Evolutionary conservation across 2,113 vertebrate genomes (phyloP).

Genomic region (Nothobranchius kuhntae): DNA sequence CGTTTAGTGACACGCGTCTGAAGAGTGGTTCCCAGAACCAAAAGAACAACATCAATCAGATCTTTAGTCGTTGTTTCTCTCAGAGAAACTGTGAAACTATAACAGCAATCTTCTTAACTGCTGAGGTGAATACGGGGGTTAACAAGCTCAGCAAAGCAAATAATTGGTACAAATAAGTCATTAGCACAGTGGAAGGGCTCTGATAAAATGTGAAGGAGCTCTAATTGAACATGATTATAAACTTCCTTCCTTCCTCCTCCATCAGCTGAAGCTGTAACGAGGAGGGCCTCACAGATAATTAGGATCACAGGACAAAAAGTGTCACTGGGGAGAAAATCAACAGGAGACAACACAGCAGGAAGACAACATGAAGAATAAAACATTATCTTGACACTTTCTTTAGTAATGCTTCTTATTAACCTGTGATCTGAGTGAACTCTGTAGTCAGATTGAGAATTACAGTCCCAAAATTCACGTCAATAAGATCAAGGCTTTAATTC

Average conservation of each 20-base stretch:
- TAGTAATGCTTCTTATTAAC: not conserved
- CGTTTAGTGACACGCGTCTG: not conserved
- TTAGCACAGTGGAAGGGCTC: slow-evolving; percentile 75
- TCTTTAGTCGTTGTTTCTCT: slow-evolving; percentile 5
- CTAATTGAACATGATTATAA: slow-evolving; percentile 82
- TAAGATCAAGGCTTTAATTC: no score
- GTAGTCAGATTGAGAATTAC: not conserved
- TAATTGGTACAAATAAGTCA: slow-evolving; percentile 83
- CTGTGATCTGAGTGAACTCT: not conserved
- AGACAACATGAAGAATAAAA: not conserved
- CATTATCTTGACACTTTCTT: not conserved
- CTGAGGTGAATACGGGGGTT: slow-evolving; percentile 68
- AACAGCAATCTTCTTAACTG: slow-evolving; percentile 61
- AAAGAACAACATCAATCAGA: not conserved
- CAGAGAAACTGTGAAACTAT: slow-evolving; percentile 34
- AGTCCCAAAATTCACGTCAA: no score
- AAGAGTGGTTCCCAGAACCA: not conserved
- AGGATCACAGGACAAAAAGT: slow-evolving; percentile 60
- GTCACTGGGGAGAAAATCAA: slow-evolving; percentile 24
- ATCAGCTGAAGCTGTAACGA: slow-evolving; percentile 66
- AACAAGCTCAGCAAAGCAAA: slow-evolving; percentile 81
- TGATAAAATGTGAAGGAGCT: slow-evolving; percentile 77
- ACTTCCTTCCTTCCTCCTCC: slow-evolving; percentile 74
- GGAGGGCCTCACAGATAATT: slow-evolving; percentile 71
- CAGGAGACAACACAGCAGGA: slow-evolving; percentile 13